phyloP scores from a whole-genome alignment of 2,888 invertebrate species.

The Antitype chi region DNA sequence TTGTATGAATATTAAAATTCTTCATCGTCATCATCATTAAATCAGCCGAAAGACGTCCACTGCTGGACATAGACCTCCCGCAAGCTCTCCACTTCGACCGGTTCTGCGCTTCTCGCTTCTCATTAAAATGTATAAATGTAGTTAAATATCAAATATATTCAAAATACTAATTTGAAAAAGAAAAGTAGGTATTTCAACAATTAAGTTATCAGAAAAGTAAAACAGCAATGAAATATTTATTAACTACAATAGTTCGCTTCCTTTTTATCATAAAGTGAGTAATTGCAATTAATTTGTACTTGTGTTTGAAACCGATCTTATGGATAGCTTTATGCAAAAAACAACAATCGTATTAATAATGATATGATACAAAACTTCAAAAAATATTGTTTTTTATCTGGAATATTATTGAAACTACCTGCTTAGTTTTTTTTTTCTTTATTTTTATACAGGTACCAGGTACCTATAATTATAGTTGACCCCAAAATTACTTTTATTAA shows the following conservation, averaged over 20 bases:
- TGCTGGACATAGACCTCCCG: no score
- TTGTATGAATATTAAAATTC: background rate
- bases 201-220: background rate
- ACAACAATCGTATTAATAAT: background rate
- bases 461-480: background rate
- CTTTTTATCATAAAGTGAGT: background rate
- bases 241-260: background rate
- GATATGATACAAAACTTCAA: background rate
- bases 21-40: no score
- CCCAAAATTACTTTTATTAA: background rate
- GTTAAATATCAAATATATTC: background rate
- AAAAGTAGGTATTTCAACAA: no score
- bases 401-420: background rate
- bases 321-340: slow-evolving; percentile 14
- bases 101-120: no score
- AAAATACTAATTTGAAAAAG: background rate
- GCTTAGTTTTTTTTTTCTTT: background rate
- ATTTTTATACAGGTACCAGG: background rate
- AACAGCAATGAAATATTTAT: background rate
- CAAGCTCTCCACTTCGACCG: no score
- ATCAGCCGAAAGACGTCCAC: no score
- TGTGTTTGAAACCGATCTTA: background rate
- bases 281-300: background rate
- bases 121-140: no score
- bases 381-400: background rate